Evolutionary conservation across 2,797 vertebrate species (phyloP).

Genomic region (Channallabes apus): DNA sequence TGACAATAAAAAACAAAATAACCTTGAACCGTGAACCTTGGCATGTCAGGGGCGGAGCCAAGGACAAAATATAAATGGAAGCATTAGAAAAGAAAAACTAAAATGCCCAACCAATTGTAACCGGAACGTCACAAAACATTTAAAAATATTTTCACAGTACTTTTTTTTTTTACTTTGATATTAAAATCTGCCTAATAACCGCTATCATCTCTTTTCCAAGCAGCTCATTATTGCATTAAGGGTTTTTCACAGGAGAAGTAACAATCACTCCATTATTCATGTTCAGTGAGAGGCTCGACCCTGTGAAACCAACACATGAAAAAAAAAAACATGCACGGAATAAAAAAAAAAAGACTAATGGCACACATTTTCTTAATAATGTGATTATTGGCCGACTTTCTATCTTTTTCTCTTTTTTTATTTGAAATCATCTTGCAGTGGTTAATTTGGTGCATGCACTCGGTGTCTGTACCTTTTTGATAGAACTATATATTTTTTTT

Average conservation of each 20-base stretch:
- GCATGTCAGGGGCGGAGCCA: not conserved
- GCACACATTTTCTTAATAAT: not conserved
- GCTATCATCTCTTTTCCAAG: not conserved
- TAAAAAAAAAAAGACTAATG: not conserved
- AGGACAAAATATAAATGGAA: not conserved
- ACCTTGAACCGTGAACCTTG: too few species aligned
- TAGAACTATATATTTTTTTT: not conserved
- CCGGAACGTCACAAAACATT: not conserved
- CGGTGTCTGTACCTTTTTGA: too few species aligned
- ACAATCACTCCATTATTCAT: not conserved
- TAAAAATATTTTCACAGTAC: too few species aligned
- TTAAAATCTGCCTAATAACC: not conserved
- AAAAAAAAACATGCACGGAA: not conserved
- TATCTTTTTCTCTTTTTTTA: not conserved
- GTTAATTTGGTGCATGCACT: not conserved
- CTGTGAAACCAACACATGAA: not conserved
- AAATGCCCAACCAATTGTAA: not conserved
- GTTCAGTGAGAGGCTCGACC: not conserved
- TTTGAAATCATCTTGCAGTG: not conserved
- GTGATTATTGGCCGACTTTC: not conserved
- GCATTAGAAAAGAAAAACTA: not conserved
- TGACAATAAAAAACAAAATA: too few species aligned
- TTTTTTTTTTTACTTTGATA: not conserved
- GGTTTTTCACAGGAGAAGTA: not conserved
- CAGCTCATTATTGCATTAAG: not conserved